These are phyloP conservation scores for Onchidella celtica DNA, from an alignment of 2,888 invertebrate genomes.

Conservation along the genomic window DNA sequence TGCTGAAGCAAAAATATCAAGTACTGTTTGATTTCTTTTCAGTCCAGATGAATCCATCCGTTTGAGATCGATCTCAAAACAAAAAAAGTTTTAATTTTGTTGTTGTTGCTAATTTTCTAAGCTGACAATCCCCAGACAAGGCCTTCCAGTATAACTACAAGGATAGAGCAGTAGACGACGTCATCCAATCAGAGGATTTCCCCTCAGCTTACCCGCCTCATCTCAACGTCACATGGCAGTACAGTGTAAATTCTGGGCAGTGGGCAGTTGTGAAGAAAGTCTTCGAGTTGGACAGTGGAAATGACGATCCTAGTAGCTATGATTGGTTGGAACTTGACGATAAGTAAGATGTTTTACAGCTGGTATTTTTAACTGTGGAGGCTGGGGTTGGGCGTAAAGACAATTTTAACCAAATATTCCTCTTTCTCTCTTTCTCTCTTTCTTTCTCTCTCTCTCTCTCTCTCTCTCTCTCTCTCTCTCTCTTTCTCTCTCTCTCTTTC, in stretches of 20 bases:
- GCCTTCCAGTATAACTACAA: neutral
- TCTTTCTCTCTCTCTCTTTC: too few species aligned
- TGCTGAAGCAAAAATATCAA: too few species aligned
- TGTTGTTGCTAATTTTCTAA: neutral
- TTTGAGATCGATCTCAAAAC: neutral
- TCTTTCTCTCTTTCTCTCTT: too few species aligned
- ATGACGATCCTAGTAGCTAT: neutral
- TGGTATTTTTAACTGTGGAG: too few species aligned
- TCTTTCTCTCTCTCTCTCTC: too few species aligned
- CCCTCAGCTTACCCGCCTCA: neutral
- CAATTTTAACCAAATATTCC: neutral
- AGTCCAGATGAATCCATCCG: too few species aligned
- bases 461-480: too few species aligned
- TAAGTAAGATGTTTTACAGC: conserved; percentile 19
- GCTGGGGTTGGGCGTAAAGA: neutral
- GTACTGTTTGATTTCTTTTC: too few species aligned
- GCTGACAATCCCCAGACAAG: neutral
- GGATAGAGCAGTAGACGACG: neutral
- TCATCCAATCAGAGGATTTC: conserved; percentile 13
- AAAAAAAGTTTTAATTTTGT: neutral
- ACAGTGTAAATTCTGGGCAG: neutral
- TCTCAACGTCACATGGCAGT: conserved; percentile 11
- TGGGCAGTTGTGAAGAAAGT: conserved; percentile 11
- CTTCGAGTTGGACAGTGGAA: conserved; percentile 21
- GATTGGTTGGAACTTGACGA: conserved; percentile 17